Conservation (phyloP, 2,797 vertebrate genomes). For the Astyanax mexicanus region DNA sequence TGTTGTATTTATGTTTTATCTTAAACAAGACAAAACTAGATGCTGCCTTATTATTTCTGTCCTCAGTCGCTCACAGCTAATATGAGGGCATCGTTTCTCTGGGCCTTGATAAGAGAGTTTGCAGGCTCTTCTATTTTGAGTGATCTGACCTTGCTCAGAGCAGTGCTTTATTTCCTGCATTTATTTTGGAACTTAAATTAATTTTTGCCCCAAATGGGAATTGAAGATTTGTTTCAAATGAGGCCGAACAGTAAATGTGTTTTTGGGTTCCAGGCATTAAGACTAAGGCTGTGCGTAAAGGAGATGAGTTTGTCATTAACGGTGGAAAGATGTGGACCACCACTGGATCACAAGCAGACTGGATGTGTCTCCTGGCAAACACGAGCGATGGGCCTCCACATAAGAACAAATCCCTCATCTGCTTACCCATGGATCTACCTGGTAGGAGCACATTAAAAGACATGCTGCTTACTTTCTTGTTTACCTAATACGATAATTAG, state of each 20-base stretch:
- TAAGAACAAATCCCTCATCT: constrained; percentile 87
- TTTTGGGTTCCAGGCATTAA: constrained; percentile 75
- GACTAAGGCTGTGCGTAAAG: constrained; percentile 83
- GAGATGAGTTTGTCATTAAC: constrained; percentile 82
- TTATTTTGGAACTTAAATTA: background rate
- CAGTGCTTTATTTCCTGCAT: background rate
- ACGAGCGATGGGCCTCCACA: constrained; percentile 79
- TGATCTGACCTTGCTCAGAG: background rate
- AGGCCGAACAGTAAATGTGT: background rate
- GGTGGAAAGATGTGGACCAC: constrained; percentile 90
- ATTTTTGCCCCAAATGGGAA: background rate
- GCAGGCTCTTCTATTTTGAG: background rate
- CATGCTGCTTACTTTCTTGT: background rate
- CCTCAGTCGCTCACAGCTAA: background rate
- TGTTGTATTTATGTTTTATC: constrained; percentile 13
- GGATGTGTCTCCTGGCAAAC: constrained; percentile 88
- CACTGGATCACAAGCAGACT: constrained; percentile 81
- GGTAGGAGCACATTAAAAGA: constrained; percentile 68
- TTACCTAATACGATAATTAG: background rate
- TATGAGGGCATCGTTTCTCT: background rate
- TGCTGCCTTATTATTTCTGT: constrained; percentile 11
- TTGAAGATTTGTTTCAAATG: background rate
- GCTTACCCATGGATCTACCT: constrained; percentile 83
- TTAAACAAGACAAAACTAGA: background rate
- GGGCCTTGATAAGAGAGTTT: background rate